Evolutionary conservation across 2,888 invertebrate species (phyloP).

Genomic region (Callosobruchus maculatus): DNA sequence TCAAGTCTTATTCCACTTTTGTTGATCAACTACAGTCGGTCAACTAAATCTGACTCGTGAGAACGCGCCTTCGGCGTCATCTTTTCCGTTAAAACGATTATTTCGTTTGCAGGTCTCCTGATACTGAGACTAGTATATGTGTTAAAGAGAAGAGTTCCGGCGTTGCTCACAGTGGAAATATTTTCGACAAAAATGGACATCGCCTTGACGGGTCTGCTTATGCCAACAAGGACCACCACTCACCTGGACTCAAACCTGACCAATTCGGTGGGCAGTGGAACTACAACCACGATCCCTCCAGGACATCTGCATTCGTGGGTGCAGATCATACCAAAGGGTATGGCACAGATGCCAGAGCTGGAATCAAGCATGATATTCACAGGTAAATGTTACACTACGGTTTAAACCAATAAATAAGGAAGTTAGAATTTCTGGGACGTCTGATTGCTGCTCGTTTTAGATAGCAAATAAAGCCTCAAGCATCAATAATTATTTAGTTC

Average conservation of each 20-base stretch:
- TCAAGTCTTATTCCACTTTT: no score
- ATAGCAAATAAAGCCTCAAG: no score
- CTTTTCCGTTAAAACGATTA: no score
- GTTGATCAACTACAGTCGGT: no score
- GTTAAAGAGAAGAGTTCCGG: slow-evolving; percentile 3
- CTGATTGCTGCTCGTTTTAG: no score
- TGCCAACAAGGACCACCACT: slow-evolving; percentile 27
- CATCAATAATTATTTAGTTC: no score
- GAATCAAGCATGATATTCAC: slow-evolving; percentile 27
- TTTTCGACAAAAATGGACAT: slow-evolving; percentile 27
- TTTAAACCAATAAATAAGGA: no score
- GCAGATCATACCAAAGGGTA: slow-evolving; percentile 26
- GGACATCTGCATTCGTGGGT: slow-evolving; percentile 25
- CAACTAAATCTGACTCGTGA: no score
- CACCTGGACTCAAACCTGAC: slow-evolving; percentile 27
- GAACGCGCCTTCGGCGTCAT: no score
- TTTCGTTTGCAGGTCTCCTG: not conserved
- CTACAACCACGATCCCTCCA: slow-evolving; percentile 30
- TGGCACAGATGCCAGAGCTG: slow-evolving; percentile 31
- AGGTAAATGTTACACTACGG: no score
- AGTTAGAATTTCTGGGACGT: no score
- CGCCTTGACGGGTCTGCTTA: slow-evolving; percentile 27
- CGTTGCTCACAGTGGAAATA: slow-evolving; percentile 26
- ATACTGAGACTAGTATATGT: not conserved
- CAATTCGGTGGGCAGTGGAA: slow-evolving; percentile 29